phyloP scores from a whole-genome alignment of 1,140 invertebrate genomes.

The Lordiphosa stackelbergi region DNA sequence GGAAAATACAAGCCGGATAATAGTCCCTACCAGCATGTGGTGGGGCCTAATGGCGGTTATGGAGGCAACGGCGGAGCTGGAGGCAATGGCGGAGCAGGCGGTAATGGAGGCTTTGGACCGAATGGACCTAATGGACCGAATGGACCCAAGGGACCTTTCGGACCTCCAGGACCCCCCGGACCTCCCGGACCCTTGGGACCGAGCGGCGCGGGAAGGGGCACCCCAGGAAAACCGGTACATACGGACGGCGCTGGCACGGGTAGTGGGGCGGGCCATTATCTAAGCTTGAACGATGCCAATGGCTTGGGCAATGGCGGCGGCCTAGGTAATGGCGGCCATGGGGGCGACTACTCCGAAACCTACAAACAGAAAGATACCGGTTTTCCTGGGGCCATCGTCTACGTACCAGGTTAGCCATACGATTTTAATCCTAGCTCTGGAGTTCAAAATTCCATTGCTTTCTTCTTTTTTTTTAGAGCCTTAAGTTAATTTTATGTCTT shows the following conservation, averaged over 20 bases:
- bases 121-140: constrained; percentile 45
- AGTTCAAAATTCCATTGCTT: constrained; percentile 40
- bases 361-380: constrained; percentile 56
- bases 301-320: constrained; percentile 29
- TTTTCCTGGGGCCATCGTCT: constrained; percentile 73
- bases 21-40: constrained; percentile 57
- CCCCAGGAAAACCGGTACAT: constrained; percentile 72
- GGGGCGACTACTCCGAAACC: constrained; percentile 48
- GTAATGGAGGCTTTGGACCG: constrained; percentile 36
- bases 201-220: constrained; percentile 49
- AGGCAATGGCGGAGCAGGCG: constrained; percentile 30
- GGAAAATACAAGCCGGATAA: constrained; percentile 50
- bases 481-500: constrained; percentile 18
- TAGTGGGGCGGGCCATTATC: constrained; percentile 28
- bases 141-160: constrained; percentile 55
- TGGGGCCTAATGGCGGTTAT: constrained; percentile 48
- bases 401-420: constrained; percentile 67
- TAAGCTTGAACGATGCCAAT: constrained; percentile 24
- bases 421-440: constrained; percentile 19
- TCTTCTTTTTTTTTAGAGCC: background rate
- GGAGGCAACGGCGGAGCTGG: constrained; percentile 33
- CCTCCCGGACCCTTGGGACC: constrained; percentile 52
- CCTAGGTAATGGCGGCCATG: constrained; percentile 20
- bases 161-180: constrained; percentile 57
- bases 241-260: constrained; percentile 49